Percentiles rank a stretch among this genome's conserved stretches.
Evolutionary conservation across 2,888 invertebrate genomes (phyloP).

Genomic region (Bimastos eiseni): DNA sequence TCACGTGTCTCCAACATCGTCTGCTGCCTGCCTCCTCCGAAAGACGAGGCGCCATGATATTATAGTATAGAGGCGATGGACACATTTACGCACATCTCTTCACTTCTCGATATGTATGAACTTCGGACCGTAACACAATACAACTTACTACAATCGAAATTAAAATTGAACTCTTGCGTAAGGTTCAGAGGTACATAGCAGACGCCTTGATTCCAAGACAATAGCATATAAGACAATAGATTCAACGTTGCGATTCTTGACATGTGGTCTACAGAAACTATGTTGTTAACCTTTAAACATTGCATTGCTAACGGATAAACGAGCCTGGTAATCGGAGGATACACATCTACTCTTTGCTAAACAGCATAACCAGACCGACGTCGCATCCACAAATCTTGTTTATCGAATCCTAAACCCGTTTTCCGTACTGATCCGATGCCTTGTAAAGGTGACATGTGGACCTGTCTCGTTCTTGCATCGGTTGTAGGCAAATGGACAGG

Average conservation of each 20-base stretch:
- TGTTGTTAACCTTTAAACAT: not conserved
- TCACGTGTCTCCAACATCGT: too few species aligned
- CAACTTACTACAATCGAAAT: too few species aligned
- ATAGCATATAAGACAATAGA: too few species aligned
- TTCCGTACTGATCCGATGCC: not conserved
- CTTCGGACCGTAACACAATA: too few species aligned
- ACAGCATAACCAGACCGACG: not conserved
- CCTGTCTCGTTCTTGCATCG: not conserved
- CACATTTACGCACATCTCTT: too few species aligned
- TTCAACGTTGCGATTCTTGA: not conserved
- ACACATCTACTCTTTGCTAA: not conserved
- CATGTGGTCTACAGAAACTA: not conserved
- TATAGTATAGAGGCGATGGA: too few species aligned
- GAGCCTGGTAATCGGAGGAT: not conserved
- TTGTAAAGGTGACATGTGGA: not conserved
- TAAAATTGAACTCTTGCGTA: too few species aligned
- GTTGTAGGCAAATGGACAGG: not conserved
- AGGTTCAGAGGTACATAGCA: too few species aligned
- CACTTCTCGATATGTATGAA: too few species aligned
- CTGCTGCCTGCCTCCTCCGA: too few species aligned
- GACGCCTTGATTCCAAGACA: too few species aligned
- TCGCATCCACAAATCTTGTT: not conserved
- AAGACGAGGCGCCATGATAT: too few species aligned
- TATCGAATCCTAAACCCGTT: not conserved
- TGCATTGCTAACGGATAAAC: not conserved